Evolutionary conservation across 2,113 vertebrate species (phyloP), one percentile per base, ranked within the genome.

Genomic region (Myrmophylax atrothorax): DNA sequence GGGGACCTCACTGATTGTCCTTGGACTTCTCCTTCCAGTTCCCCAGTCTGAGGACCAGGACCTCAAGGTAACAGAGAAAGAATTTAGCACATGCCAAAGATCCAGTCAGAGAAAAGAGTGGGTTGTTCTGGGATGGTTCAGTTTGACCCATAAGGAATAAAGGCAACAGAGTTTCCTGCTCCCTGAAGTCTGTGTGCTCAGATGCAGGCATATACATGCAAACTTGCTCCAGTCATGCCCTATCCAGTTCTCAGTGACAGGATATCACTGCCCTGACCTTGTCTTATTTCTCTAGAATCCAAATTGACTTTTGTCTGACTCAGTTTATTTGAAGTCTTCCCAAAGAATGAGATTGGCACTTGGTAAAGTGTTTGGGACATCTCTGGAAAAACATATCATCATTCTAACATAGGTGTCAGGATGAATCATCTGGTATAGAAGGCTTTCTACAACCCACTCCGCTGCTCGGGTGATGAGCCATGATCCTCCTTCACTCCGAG

Each of bases 241-340:
- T 47, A 37, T 75, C 9, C 60, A 47, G 23, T 38, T 55, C 56
- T 67, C 1, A 0, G 16, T 63, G 66, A 44, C 20, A 67, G 35
- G 10, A 18, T 68, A 68, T 64, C 29, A 31, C 37, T 92, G 67
- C 24, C 33, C 22, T 53, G 40, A 78, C 62, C 23, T 72, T 64
- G 46, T 56, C 63, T 35, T 46, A 84, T 50, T 90, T 92, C 26
- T 50, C 91, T 90, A 52, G 83, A 90, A 92, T 81, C n/a, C 5
- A 92, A 40, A 84, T 20, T 89, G 76, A 81, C 64, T 94, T 93
- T 88, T 77, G 35, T 84, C 64, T 93, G 79, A 70, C 47, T 89
- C 47, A 42, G 37, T 94, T 92, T 93, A 59, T 89, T 90, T 84
- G 68, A 95, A 92, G 26, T 44, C 35, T 55, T 93, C 68, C 33